Evolutionary conservation across 2,797 vertebrate genomes (phyloP).

Genomic region (Zalophus californianus): DNA sequence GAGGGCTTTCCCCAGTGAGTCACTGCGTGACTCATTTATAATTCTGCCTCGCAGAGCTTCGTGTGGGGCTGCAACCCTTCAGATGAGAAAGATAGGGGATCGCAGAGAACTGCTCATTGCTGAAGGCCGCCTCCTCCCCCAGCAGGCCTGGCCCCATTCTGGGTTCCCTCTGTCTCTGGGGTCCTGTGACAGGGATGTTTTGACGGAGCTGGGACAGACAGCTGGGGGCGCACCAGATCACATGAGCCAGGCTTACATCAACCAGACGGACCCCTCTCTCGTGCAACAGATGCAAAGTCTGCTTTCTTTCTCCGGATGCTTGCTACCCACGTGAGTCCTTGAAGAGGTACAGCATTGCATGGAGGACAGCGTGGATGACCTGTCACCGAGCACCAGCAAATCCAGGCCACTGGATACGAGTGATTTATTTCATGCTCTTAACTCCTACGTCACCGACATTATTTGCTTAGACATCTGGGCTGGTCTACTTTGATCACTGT

Average conservation of each 20-base stretch:
- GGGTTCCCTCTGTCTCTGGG: background rate
- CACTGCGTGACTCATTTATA: background rate
- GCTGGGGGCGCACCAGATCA: background rate
- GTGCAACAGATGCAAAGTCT: background rate
- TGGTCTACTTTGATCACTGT: background rate
- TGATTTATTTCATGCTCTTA: background rate
- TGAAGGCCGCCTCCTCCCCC: background rate
- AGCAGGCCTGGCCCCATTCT: background rate
- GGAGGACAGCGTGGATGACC: background rate
- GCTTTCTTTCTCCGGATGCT: background rate
- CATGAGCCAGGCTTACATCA: background rate
- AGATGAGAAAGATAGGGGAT: background rate
- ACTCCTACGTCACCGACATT: rapidly evolving
- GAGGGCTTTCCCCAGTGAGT: slow-evolving; percentile 57
- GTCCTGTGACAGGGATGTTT: rapidly evolving
- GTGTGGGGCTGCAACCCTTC: background rate
- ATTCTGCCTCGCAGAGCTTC: background rate
- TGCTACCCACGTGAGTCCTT: background rate
- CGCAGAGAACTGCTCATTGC: background rate
- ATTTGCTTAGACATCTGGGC: background rate
- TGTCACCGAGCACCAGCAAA: rapidly evolving
- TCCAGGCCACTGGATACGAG: background rate
- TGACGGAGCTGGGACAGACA: background rate
- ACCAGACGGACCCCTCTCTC: background rate
- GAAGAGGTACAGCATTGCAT: background rate